These are phyloP conservation scores for Campoletis raptor DNA, from an alignment of 2,888 invertebrate species.

Conservation along the genomic window DNA sequence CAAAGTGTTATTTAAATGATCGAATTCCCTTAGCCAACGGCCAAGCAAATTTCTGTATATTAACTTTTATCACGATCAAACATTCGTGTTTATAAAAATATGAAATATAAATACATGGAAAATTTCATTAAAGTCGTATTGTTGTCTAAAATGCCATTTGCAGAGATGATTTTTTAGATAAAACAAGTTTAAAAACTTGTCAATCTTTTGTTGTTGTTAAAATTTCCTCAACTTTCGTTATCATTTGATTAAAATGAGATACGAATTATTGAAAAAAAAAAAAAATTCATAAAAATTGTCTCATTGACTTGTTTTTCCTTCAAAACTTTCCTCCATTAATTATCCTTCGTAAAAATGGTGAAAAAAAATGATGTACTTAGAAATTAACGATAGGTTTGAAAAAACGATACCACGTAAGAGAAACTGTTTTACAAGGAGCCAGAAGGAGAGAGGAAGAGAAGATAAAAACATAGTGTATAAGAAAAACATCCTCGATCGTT, in stretches of 20 bases:
- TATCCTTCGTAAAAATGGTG: not conserved
- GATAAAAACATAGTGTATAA: constrained; percentile 46
- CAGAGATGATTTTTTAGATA: too few relatives aligned
- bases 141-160: not conserved
- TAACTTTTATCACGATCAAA: not conserved
- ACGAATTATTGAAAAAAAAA: not conserved
- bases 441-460: constrained; percentile 35
- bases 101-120: too few relatives aligned
- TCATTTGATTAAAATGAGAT: too few relatives aligned
- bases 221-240: too few relatives aligned
- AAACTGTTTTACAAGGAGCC: constrained; percentile 23
- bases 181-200: too few relatives aligned
- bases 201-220: too few relatives aligned
- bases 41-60: not conserved
- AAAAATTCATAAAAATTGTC: not conserved
- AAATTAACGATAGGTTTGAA: not conserved
- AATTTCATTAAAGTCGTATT: too few relatives aligned
- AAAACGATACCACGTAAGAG: not conserved
- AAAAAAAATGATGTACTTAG: not conserved
- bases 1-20: not conserved
- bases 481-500: constrained; percentile 60
- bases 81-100: not conserved
- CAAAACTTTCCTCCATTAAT: not conserved
- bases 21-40: not conserved
- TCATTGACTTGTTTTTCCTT: not conserved